Evolutionary conservation across 2,113 vertebrate species (phyloP), one percentile per base, ranked within the genome.

Genomic region (Chaetorhynchus papuensis): DNA sequence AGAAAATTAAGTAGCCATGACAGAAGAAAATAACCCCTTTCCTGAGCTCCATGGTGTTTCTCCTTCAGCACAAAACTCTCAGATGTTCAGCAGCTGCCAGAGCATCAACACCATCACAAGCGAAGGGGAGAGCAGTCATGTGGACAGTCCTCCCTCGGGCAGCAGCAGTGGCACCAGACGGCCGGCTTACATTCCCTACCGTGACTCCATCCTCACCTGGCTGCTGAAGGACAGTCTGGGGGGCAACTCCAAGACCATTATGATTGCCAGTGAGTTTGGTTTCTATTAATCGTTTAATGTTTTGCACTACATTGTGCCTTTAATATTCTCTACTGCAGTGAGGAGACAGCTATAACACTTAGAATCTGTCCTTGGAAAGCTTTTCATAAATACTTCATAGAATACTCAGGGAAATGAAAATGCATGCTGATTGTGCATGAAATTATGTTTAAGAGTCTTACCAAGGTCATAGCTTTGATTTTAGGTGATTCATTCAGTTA

Each of bases 161-260:
- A 79, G 93, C 20, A 2, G 64, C 53, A 56, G 53, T 3, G 95
- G 89, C 11, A 69, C 41, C 42, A 98, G 97, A 39, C 98, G 98
- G 16, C 98, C 98, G 8, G 99, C 98, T 89, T 99, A 99, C 93
- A 98, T 99, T 90, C 99, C 99, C 1, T 99, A 99, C 96, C 98
- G 99, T 30, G 99, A 99, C 96, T 99, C 99, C 5, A 98, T 99
- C 93, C 98, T 99, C 83, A 99, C 99, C 72, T 99, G 99, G 99
- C 98, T 99, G 50, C 98, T 99, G 64, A 99, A 99, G 96, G 99
- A 99, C 97, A 99, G 99, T 82, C 98, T 99, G 42, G 99, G 99
- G 2, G 99, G 99, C 81, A 99, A 99, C 97, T 99, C 99, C 53
- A 99, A 98, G 96, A 99, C 99, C 91, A 99, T 99, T 87, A 99